Evolutionary conservation across 2,113 vertebrate species (phyloP), one percentile per base, ranked within the genome.

Genomic region (Pseudorectes ferrugineus): DNA sequence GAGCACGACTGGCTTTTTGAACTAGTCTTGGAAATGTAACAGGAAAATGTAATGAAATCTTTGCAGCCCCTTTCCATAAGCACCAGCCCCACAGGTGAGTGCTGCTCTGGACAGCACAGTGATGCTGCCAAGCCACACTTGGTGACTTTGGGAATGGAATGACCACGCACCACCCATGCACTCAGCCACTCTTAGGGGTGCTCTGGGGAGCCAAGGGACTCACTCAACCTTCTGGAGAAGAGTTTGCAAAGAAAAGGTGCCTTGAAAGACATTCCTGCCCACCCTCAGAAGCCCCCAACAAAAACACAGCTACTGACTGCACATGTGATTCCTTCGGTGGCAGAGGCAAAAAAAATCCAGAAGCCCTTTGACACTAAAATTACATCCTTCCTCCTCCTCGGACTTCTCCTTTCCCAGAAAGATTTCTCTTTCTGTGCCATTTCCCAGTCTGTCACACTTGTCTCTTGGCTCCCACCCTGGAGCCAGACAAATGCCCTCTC

Each of bases 321-420:
- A 66, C 48, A 25, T 0, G 40, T n/a, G 83, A 85, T 76, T 68
- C 35, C 62, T 89, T 40, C 1, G 0, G 31, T 24, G 49, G 85
- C 65, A 93, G 89, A 86, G 61, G 33, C 26, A 75, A 76, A 22
- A 81, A 29, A 46, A 35, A 51, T 49, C 75, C 80, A 85, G 48
- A 79, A 84, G 51, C 48, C 52, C 31, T 75, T 19, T 38, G 72
- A 25, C 74, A 25, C 71, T 88, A 95, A 91, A 92, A 89, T 76
- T 68, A 85, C 1, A 76, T 85, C 63, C 89, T 92, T 86, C 92
- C 63, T 92, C 73, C 73, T 85, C 54, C 87, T 76, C 15, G 9
- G 58, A 95, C 94, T 97, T 96, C 91, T 81, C 86, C 68, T 94
- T 95, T 95, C 10, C 11, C 87, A 88, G 70, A 18, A 79, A 11